Base-by-base conservation (phyloP, 2,797 vertebrate genomes). In the Ciconia nigra region DNA sequence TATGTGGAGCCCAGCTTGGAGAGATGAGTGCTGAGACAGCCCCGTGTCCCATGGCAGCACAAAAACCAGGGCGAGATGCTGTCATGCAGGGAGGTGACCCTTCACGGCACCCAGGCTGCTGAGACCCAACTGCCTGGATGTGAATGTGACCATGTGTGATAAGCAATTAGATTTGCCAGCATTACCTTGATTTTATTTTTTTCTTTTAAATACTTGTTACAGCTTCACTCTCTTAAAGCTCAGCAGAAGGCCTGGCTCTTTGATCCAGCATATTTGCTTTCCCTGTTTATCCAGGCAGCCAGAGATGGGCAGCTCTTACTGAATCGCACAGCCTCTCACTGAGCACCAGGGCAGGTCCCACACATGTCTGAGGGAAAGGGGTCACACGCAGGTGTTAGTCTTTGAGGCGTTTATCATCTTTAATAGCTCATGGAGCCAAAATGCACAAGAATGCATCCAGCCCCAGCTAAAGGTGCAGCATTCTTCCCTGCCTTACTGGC, bases 61-160 rank as follows among this genome's bases (percentile, higher is more conserved):
- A 19, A 49, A 37, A 33, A 5, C 15, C 65, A 37, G 71, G 1
- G 1, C 0, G 8, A 61, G 70, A 42, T 14, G 79, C 31, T 33
- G 31, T 22, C 42, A 6, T 0, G 2, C 22, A 18, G 49, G 35
- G 24, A 55, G 7, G 35, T 55, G 49, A n/a, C 51, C n/a, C 44
- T 52, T 16, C 19, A 8, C 1, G 2, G 25, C 22, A 29, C 15
- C 35, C 42, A 16, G 71, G 35, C 25, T n/a, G 61, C 65, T 33
- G 49, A 37, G 26, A 72, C 52, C 28, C 77, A n/a, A 5, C 52
- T 20, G 28, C 24, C 20, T 25, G 62, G 44, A 14, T 13, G 33
- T 1, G 1, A 47, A 15, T 0, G 4, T 14, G 65, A 33, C 25
- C 11, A 0, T 0, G 7, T 8, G 55, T 26, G 49, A 46, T 8